Evolutionary conservation across 2,113 vertebrate genomes (phyloP).

Genomic region (Cygnus buccinator): DNA sequence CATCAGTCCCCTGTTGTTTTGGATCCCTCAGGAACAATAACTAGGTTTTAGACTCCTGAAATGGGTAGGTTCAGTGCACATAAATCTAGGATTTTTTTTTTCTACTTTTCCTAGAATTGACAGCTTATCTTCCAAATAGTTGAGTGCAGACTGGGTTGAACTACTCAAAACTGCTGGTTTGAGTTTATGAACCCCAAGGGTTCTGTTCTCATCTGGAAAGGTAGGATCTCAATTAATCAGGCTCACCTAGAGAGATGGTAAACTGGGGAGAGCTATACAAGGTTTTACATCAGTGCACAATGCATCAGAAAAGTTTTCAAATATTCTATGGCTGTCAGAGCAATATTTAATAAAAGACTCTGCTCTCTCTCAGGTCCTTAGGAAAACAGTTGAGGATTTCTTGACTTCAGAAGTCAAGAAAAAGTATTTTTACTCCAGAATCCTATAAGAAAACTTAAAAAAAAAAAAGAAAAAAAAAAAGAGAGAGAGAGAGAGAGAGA

Average conservation of each 20-base stretch:
- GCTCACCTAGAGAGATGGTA: background rate
- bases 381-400: slow-evolving; percentile 1
- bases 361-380: background rate
- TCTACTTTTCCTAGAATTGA: background rate
- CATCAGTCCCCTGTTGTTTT: background rate
- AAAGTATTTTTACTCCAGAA: background rate
- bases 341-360: slow-evolving; percentile 15
- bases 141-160: background rate
- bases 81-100: background rate
- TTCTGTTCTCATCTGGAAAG: background rate
- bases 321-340: background rate
- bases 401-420: background rate
- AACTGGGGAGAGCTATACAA: background rate
- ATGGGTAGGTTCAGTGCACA: background rate
- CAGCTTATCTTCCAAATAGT: background rate
- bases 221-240: background rate
- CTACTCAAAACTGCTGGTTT: background rate
- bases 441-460: background rate
- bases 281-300: background rate
- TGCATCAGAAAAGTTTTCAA: background rate
- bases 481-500: background rate
- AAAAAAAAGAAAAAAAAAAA: background rate
- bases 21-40: background rate
- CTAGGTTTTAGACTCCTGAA: background rate
- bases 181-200: background rate